Evolutionary conservation across 2,888 invertebrate genomes (phyloP).

Genomic region (Ditylenchus weischeri): DNA sequence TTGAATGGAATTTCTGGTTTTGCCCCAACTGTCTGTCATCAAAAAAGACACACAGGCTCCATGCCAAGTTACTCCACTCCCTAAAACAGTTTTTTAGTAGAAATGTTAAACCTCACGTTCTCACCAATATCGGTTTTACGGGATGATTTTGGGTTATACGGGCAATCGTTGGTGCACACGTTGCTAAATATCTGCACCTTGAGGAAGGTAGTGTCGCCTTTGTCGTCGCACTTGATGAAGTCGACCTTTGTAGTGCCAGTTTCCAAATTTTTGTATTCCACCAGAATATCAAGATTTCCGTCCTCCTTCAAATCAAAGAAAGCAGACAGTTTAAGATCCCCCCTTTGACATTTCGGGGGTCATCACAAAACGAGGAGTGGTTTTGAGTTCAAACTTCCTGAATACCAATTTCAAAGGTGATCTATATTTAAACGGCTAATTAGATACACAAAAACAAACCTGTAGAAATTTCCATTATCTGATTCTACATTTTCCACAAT

Average conservation of each 20-base stretch:
- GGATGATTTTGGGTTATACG: constrained; percentile 4
- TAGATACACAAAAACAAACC: constrained; percentile 17
- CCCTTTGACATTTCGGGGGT: constrained; percentile 23
- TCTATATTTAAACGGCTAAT: neutral
- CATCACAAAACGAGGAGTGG: constrained; percentile 20
- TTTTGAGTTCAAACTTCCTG: constrained; percentile 32
- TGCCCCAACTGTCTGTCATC: constrained; percentile 49
- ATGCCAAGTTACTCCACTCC: constrained; percentile 55
- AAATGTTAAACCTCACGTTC: neutral
- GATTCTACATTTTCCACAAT: constrained; percentile 20
- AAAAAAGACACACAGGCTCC: constrained; percentile 52
- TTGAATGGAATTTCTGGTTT: constrained; percentile 39
- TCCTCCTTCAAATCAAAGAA: constrained; percentile 56
- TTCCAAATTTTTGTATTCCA: constrained; percentile 42
- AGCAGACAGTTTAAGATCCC: constrained; percentile 25
- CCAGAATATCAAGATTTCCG: constrained; percentile 55
- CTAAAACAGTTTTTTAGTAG: constrained; percentile 24
- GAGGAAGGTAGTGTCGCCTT: constrained; percentile 58
- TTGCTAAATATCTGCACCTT: constrained; percentile 55
- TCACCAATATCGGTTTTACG: constrained; percentile 15
- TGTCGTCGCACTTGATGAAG: constrained; percentile 37
- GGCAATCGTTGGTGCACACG: constrained; percentile 32
- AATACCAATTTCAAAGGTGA: neutral
- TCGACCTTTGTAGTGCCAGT: constrained; percentile 5
- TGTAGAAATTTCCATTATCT: constrained; percentile 9